Conservation (phyloP, 2,113 vertebrate species). For the Centropus unirufus region DNA sequence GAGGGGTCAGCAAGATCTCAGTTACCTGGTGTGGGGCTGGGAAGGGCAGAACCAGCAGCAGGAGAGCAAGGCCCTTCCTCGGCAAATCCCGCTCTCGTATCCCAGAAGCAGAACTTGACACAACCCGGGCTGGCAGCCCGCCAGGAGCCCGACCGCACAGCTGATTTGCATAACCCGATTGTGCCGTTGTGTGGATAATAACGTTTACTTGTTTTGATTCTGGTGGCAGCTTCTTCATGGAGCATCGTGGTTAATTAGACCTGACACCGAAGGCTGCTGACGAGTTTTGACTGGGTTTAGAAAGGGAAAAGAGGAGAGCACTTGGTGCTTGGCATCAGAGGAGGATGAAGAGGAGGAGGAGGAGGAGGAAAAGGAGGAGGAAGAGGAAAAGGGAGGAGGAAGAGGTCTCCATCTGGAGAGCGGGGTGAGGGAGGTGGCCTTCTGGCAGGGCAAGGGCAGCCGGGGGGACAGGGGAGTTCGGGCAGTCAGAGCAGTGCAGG, state of each 20-base stretch:
- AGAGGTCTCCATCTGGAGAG: not conserved
- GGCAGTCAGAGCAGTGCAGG: not conserved
- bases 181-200: not conserved
- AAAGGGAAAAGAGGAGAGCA: not conserved
- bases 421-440: not conserved
- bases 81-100: not conserved
- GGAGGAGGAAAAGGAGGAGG: too few species aligned
- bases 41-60: not conserved
- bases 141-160: not conserved
- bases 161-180: conserved; percentile 12
- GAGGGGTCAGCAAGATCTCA: not conserved
- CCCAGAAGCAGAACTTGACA: not conserved
- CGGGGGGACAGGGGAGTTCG: not conserved
- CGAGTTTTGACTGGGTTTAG: not conserved
- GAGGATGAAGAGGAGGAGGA: too few species aligned
- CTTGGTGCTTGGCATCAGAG: not conserved
- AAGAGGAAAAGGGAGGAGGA: too few species aligned
- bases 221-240: not conserved
- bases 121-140: not conserved
- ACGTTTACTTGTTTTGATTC: conserved; percentile 39
- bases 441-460: not conserved
- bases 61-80: not conserved
- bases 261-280: not conserved
- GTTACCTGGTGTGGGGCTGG: not conserved
- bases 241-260: not conserved